These are phyloP conservation scores for Urocolius indicus DNA, from an alignment of 2,113 vertebrate species.

Conservation along the genomic window DNA sequence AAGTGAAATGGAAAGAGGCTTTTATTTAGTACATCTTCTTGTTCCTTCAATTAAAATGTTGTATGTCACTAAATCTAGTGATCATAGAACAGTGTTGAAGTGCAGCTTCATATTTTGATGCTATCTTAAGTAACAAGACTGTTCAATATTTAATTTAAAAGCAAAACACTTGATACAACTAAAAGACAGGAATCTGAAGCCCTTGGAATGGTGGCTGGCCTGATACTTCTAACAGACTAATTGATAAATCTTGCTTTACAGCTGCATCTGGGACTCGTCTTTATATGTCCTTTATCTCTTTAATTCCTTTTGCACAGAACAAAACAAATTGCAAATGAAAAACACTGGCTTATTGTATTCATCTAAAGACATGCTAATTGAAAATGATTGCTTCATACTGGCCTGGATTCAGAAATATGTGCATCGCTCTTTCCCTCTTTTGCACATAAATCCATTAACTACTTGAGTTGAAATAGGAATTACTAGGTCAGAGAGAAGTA, in stretches of 20 bases:
- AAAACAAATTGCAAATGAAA: constrained; percentile 62
- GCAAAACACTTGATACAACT: constrained; percentile 21
- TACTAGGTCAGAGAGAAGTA: constrained; percentile 6
- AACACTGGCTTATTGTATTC: constrained; percentile 67
- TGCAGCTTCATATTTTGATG: not conserved
- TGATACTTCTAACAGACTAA: constrained; percentile 10
- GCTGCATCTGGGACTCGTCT: constrained; percentile 56
- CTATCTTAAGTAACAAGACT: not conserved
- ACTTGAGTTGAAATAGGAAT: constrained; percentile 24
- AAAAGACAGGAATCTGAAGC: not conserved
- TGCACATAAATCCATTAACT: constrained; percentile 19
- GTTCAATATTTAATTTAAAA: constrained; percentile 52
- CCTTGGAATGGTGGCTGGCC: constrained; percentile 16
- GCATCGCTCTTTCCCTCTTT: constrained; percentile 32
- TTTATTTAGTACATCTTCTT: not conserved
- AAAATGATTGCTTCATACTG: constrained; percentile 62
- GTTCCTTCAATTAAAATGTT: not conserved
- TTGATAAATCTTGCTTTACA: constrained; percentile 54
- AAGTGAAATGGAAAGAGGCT: not conserved
- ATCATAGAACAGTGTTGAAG: not conserved
- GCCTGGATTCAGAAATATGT: constrained; percentile 35
- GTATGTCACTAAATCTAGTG: not conserved
- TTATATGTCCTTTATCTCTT: constrained; percentile 66
- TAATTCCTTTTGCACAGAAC: constrained; percentile 50
- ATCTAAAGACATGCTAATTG: constrained; percentile 60